Evolutionary conservation across 2,888 invertebrate genomes (phyloP).

Genomic region (Cerastis leucographa): DNA sequence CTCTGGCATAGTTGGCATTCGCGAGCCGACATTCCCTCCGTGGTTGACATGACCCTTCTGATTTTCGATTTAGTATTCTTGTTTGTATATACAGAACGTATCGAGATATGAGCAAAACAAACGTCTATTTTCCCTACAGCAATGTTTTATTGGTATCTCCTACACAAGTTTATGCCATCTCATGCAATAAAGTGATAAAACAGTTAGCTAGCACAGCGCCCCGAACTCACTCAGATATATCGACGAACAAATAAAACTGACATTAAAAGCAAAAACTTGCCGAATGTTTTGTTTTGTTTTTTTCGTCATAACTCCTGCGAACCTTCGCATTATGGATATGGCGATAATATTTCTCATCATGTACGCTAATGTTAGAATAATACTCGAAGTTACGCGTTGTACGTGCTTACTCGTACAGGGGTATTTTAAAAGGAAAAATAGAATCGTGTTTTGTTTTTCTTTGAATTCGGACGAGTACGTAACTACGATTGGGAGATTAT

Average conservation of each 20-base stretch:
- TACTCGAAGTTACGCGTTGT: constrained; percentile 51
- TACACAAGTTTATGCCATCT: constrained; percentile 87
- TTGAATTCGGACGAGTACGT: constrained; percentile 1
- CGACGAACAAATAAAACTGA: constrained; percentile 88
- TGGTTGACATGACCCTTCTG: constrained; percentile 49
- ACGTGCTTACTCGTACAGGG: constrained; percentile 18
- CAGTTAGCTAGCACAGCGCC: constrained; percentile 87
- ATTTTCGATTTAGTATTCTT: constrained; percentile 52
- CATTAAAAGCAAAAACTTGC: constrained; percentile 87
- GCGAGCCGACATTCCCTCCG: constrained; percentile 46
- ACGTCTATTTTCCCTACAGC: constrained; percentile 78
- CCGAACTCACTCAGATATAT: constrained; percentile 86
- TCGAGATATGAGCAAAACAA: constrained; percentile 58
- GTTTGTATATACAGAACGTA: constrained; percentile 25
- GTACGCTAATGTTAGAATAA: constrained; percentile 67
- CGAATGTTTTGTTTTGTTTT: constrained; percentile 85
- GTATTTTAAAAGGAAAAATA: constrained; percentile 8
- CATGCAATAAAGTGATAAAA: constrained; percentile 90
- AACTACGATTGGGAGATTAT: neutral
- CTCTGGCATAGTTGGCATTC: constrained; percentile 43
- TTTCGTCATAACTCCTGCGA: constrained; percentile 78
- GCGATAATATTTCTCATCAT: constrained; percentile 71
- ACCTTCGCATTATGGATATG: constrained; percentile 71
- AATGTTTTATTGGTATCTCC: constrained; percentile 85
- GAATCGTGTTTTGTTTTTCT: neutral